phyloP scores from a whole-genome alignment of 92 coral and sea anemone genomes.

The Muricea muricata region DNA sequence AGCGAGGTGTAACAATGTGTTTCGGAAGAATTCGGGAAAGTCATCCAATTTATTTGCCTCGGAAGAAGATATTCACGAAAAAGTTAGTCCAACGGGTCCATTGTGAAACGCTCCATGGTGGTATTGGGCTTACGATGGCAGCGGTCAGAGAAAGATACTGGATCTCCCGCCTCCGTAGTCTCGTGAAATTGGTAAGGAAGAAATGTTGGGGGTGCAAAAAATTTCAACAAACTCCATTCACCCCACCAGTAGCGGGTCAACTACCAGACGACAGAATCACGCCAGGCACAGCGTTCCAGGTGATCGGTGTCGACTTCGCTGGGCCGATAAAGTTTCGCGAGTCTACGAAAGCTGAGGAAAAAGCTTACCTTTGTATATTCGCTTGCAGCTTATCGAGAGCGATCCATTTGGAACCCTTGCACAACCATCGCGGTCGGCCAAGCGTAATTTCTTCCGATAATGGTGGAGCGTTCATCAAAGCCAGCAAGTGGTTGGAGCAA shows the following conservation, averaged over 20 bases:
- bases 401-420: neutral
- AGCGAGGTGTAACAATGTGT: too few species aligned
- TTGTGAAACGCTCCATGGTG: too few species aligned
- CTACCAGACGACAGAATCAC: neutral
- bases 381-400: constrained; percentile 12
- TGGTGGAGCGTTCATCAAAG: too few species aligned
- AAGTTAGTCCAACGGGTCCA: too few species aligned
- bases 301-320: constrained; percentile 4
- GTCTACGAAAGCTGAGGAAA: neutral
- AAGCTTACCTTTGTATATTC: constrained; percentile 28
- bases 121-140: too few species aligned
- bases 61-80: too few species aligned
- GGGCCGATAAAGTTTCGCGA: neutral
- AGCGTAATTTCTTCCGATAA: neutral
- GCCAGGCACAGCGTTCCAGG: neutral
- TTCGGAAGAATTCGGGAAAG: too few species aligned
- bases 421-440: constrained; percentile 1
- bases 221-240: neutral
- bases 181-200: too few species aligned
- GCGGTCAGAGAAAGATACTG: neutral
- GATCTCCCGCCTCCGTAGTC: too few species aligned
- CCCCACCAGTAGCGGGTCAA: neutral
- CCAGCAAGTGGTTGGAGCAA: neutral
- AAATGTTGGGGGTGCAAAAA: neutral
- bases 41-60: too few species aligned